Conservation (phyloP, 2,113 vertebrate species). For the Macroglossus sobrinus region DNA sequence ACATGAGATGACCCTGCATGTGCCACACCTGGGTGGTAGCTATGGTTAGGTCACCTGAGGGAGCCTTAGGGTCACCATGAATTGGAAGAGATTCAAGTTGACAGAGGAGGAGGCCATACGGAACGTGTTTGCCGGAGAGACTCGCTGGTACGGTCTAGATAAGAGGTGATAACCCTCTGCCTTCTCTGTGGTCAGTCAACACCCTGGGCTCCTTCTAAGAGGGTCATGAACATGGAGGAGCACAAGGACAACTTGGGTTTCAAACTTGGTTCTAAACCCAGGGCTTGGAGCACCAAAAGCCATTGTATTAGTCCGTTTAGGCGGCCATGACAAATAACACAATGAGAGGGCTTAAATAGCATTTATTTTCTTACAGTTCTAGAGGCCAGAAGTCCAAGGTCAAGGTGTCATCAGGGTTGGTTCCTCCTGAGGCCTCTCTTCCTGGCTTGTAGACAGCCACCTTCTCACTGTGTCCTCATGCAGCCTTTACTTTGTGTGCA, state of each 20-base stretch:
- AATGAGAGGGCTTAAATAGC: neutral
- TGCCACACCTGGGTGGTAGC: neutral
- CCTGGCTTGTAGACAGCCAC: neutral
- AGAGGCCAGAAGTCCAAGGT: neutral
- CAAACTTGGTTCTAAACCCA: neutral
- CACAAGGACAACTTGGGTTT: neutral
- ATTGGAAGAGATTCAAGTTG: neutral
- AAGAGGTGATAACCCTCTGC: neutral
- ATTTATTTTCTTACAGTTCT: neutral
- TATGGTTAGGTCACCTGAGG: too few relatives aligned
- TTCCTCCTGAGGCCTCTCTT: neutral
- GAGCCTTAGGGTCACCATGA: neutral
- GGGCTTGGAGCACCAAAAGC: too few relatives aligned
- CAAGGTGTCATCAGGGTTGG: neutral
- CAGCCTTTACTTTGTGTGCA: neutral
- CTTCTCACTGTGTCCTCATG: neutral
- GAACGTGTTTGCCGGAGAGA: neutral
- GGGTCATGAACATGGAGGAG: rapidly evolving
- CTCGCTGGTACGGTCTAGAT: neutral
- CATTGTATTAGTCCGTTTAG: rapidly evolving
- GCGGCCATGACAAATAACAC: neutral
- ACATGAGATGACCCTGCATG: neutral
- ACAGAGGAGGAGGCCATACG: neutral
- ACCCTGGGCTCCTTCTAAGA: neutral
- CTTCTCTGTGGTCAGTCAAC: too few relatives aligned